Evolutionary conservation across 1,140 invertebrate genomes (phyloP).

Genomic region (Drosophila subpulchrella): DNA sequence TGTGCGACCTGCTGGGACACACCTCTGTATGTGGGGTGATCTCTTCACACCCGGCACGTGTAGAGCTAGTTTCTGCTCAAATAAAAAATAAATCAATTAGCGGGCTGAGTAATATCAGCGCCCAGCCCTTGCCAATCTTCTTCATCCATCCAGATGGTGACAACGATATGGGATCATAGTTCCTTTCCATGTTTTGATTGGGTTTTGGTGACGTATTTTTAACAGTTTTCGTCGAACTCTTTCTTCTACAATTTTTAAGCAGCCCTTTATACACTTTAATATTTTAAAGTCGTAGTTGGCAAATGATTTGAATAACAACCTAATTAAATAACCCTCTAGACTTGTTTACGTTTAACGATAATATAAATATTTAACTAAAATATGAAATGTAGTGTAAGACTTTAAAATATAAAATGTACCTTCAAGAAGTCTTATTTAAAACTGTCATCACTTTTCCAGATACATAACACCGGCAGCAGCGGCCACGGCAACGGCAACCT

Average conservation of each 20-base stretch:
- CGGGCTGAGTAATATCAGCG: slow-evolving; percentile 55
- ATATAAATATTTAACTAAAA: no score
- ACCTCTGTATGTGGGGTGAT: slow-evolving; percentile 28
- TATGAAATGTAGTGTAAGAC: not conserved
- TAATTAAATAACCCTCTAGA: no score
- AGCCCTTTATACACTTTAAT: no score
- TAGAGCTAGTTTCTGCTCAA: slow-evolving; percentile 46
- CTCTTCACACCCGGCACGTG: slow-evolving; percentile 64
- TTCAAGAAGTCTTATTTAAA: not conserved
- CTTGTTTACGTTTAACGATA: no score
- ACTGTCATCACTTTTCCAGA: slow-evolving; percentile 34
- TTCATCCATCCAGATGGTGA: slow-evolving; percentile 29
- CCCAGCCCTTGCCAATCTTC: slow-evolving; percentile 9
- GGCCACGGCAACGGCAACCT: slow-evolving; percentile 60
- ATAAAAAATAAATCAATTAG: slow-evolving; percentile 82
- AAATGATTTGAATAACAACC: no score
- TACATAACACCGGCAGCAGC: slow-evolving; percentile 79
- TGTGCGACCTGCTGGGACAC: slow-evolving; percentile 56
- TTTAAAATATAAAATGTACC: not conserved
- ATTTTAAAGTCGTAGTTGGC: no score
- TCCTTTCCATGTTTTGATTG: not conserved
- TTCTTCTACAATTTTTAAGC: no score
- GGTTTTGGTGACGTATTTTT: not conserved
- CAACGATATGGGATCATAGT: not conserved
- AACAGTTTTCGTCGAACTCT: not conserved